Conservation (phyloP, 2,888 invertebrate genomes). For the Ectemnius cavifrons region DNA sequence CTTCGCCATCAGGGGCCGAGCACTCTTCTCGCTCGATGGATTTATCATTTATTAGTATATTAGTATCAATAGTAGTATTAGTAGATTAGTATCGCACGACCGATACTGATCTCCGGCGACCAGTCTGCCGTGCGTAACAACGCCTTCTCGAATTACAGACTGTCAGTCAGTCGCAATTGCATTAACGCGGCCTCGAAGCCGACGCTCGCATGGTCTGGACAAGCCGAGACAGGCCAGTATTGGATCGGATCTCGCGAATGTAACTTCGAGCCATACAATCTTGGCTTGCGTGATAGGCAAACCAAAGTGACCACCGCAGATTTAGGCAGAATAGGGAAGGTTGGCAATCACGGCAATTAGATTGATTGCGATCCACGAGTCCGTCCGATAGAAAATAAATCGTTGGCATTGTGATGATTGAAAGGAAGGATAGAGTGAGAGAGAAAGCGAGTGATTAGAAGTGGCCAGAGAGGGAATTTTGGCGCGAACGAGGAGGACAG, state of each 20-base stretch:
- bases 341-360: too few relatives aligned
- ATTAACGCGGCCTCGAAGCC: slow-evolving; percentile 61
- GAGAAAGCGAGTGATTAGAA: slow-evolving; percentile 27
- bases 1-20: too few relatives aligned
- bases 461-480: slow-evolving; percentile 36
- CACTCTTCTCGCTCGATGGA: too few relatives aligned
- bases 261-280: slow-evolving; percentile 4
- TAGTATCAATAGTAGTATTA: too few relatives aligned
- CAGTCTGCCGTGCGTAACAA: slow-evolving; percentile 19
- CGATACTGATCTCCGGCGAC: slow-evolving; percentile 6
- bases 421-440: slow-evolving; percentile 19
- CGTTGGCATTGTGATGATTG: background rate
- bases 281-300: too few relatives aligned
- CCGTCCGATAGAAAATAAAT: background rate
- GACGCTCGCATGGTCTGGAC: slow-evolving; percentile 46
- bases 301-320: too few relatives aligned
- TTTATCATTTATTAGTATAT: too few relatives aligned
- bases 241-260: slow-evolving; percentile 37
- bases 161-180: slow-evolving; percentile 60
- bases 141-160: slow-evolving; percentile 64
- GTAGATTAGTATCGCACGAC: too few relatives aligned
- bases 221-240: slow-evolving; percentile 34
- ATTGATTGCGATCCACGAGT: too few relatives aligned
- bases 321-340: too few relatives aligned
- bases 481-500: slow-evolving; percentile 34